Percentiles rank a stretch among this genome's conserved stretches.
Conservation (phyloP, 2,113 vertebrate genomes). For the Micronisus gabar region DNA sequence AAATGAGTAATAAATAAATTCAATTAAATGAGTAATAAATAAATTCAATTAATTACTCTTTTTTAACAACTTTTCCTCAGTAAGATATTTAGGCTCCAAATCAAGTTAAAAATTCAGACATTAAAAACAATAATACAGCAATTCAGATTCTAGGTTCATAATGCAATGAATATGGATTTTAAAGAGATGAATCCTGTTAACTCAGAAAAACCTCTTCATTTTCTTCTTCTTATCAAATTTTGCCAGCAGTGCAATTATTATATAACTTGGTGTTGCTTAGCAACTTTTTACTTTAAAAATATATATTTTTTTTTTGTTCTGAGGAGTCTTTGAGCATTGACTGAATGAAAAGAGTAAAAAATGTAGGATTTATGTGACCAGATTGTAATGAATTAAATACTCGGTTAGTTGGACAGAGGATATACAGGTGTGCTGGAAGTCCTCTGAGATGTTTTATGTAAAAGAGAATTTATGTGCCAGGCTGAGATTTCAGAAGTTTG, state of each 20-base stretch:
- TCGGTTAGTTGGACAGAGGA: not conserved
- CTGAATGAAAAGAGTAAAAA: not conserved
- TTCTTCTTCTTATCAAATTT: not conserved
- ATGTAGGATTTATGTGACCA: not conserved
- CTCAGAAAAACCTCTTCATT: not conserved
- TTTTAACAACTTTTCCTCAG: not conserved
- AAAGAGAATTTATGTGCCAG: not conserved
- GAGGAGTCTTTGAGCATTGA: not conserved
- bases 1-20: not conserved
- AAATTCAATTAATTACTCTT: not conserved
- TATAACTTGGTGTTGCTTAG: not conserved
- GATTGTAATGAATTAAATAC: not conserved
- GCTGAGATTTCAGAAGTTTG: not conserved
- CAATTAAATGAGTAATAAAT: not conserved
- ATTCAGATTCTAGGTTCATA: not conserved
- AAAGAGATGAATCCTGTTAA: not conserved
- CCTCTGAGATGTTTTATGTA: not conserved
- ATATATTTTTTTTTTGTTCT: not conserved
- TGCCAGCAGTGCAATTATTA: not conserved
- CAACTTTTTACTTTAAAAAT: not conserved
- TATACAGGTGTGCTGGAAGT: not conserved
- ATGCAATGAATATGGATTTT: not conserved
- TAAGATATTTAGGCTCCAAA: not conserved
- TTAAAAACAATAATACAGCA: not conserved
- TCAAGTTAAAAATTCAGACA: not conserved